Evolutionary conservation across 92 coral and sea anemone species (phyloP).

Genomic region (Paragorgia papillata): DNA sequence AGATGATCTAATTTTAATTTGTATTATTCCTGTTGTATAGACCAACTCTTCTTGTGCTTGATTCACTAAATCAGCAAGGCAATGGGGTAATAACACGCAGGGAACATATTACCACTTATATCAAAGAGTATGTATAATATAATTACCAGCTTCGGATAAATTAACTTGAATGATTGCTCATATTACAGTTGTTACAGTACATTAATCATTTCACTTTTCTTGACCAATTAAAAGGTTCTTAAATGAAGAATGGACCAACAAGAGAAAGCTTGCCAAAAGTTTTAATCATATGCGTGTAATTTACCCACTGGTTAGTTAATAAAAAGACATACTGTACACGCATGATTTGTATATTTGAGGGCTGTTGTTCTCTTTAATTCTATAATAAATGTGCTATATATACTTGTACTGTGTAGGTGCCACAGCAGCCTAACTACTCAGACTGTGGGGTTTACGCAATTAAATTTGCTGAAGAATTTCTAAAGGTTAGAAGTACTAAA

Average conservation of each 20-base stretch:
- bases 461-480: neutral
- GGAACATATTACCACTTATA: neutral
- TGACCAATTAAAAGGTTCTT: too few relatives aligned
- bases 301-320: constrained; percentile 1
- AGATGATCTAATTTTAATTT: neutral
- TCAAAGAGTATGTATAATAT: neutral
- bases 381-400: too few relatives aligned
- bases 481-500: neutral
- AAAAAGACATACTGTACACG: too few relatives aligned
- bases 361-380: too few relatives aligned
- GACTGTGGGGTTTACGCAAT: too few relatives aligned
- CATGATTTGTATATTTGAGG: too few relatives aligned
- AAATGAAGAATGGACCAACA: neutral
- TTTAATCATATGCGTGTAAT: neutral
- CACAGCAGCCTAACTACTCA: too few relatives aligned
- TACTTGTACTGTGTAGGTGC: too few relatives aligned
- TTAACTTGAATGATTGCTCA: neutral
- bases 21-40: neutral
- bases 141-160: neutral
- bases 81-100: neutral
- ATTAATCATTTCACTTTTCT: too few relatives aligned
- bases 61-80: neutral
- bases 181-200: too few relatives aligned
- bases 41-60: neutral
- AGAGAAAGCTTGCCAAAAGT: neutral